These are phyloP conservation scores for Caenorhabditis panamensis DNA, from an alignment of 2,888 invertebrate genomes.

Conservation along the genomic window DNA sequence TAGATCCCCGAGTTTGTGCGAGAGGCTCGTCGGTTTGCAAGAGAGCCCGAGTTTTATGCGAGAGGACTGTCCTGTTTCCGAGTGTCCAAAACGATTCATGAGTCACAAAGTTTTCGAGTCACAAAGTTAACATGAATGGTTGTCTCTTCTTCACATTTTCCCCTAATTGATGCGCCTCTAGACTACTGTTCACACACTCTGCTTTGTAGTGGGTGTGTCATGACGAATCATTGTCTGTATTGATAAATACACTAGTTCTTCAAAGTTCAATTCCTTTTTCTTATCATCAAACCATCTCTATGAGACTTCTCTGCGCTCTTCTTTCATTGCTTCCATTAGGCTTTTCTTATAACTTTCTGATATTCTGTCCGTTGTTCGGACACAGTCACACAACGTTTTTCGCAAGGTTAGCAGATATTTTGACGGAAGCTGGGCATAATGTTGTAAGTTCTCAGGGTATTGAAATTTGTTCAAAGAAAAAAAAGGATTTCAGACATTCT, in stretches of 20 bases:
- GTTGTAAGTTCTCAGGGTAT: constrained; percentile 8
- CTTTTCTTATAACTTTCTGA: constrained; percentile 41
- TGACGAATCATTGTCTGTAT: constrained; percentile 4
- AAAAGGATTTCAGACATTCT: constrained; percentile 27
- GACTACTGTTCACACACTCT: background rate
- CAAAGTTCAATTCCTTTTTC: too few species aligned
- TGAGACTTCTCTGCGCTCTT: background rate
- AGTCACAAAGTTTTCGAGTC: too few species aligned
- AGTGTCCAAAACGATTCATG: too few species aligned
- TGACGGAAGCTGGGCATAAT: constrained; percentile 55
- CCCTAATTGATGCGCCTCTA: background rate
- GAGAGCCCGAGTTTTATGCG: too few species aligned
- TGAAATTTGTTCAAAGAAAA: too few species aligned
- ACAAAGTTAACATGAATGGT: too few species aligned
- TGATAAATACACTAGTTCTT: too few species aligned
- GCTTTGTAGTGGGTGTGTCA: constrained; percentile 1
- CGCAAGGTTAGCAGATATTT: constrained; percentile 46
- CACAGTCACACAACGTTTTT: constrained; percentile 50
- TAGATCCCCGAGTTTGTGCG: too few species aligned
- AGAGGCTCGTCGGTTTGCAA: too few species aligned
- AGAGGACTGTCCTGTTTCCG: too few species aligned
- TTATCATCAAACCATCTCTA: too few species aligned
- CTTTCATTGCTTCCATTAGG: background rate
- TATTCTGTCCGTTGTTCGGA: constrained; percentile 44
- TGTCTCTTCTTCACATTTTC: constrained; percentile 30